Conservation (phyloP, 2,113 vertebrate genomes). For the Lepus americanus region DNA sequence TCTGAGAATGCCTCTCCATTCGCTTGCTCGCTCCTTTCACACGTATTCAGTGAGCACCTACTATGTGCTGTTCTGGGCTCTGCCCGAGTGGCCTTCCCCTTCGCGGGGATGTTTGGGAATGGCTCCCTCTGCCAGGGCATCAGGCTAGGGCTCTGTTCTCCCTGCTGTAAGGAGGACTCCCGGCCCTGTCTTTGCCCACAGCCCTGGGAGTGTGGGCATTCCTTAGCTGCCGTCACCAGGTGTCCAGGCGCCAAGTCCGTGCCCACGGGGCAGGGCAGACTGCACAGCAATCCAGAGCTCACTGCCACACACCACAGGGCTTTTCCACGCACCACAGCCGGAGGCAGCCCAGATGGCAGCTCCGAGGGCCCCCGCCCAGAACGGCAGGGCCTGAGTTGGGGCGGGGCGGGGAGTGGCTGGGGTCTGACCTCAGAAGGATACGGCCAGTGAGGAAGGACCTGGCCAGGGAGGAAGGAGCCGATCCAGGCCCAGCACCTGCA, state of each 20-base stretch:
- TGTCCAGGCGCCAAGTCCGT: neutral
- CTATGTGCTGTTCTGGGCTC: neutral
- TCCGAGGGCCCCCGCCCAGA: neutral
- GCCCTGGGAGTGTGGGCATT: too few species aligned
- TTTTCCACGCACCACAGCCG: neutral
- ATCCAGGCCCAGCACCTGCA: neutral
- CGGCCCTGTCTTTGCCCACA: neutral
- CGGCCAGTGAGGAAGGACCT: neutral
- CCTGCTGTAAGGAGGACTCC: too few species aligned
- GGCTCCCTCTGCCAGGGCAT: neutral
- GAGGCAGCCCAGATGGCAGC: neutral
- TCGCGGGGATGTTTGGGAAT: neutral
- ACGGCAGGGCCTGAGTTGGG: neutral
- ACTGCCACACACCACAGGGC: too few species aligned
- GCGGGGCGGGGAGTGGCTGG: neutral
- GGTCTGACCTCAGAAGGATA: neutral
- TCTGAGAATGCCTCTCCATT: neutral
- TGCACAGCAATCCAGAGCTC: neutral
- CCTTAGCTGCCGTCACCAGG: neutral
- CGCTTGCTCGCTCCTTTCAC: conserved; percentile 64
- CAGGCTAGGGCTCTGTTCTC: neutral
- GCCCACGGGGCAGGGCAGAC: too few species aligned
- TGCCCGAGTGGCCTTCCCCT: rapidly evolving
- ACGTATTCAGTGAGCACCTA: conserved; percentile 64
- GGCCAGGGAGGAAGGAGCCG: neutral